Evolutionary conservation across 2,888 invertebrate species (phyloP), one percentile per base, ranked within the genome.

Genomic region (Agrotis exclamationis): DNA sequence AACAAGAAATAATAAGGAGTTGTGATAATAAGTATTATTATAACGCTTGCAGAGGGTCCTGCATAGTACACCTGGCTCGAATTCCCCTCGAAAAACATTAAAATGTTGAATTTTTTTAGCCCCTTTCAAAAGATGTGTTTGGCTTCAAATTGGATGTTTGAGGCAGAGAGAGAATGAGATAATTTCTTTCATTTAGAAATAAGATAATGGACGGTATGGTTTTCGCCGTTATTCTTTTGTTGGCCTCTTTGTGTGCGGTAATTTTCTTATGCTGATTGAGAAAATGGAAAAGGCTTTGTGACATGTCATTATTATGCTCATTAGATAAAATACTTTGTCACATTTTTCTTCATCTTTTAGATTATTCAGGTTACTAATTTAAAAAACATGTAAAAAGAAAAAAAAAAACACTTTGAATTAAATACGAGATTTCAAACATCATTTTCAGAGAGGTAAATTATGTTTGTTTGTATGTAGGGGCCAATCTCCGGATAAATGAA

Each of bases 1-100:
- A 95, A 95, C 95, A 95, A 95, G 94, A 95, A 95, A 95, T 95
- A 96, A 95, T 95, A 96, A 95, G 95, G 95, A 95, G 93, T 92
- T 93, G 93, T 93, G 93, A 94, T 95, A 95, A 95, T 96, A 96
- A 96, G 95, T 95, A 95, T 95, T 94, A 94, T 93, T 93, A 92
- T 92, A 91, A 56, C 56, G 56, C 56, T 54, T 28, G n/a, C 88
- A 89, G 91, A 92, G 87, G 85, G 86, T 80, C 69, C 71, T 87
- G 39, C 39, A 56, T 33, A 33, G 85, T 88, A 88, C 95, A 95
- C 95, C 95, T 95, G 95, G 95, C 85, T 87, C 82, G 86, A 85
- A 86, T 87, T 89, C 73, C 79, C 81, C 80, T 80, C 83, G 62
- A 79, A 79, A 39, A 82, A 78, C 84, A 80, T 85, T 84, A 70